Percentiles rank a stretch among this genome's conserved stretches.
These are phyloP conservation scores for Drosophila parthenogenetica DNA, from an alignment of 2,888 invertebrate species.

Conservation along the genomic window DNA sequence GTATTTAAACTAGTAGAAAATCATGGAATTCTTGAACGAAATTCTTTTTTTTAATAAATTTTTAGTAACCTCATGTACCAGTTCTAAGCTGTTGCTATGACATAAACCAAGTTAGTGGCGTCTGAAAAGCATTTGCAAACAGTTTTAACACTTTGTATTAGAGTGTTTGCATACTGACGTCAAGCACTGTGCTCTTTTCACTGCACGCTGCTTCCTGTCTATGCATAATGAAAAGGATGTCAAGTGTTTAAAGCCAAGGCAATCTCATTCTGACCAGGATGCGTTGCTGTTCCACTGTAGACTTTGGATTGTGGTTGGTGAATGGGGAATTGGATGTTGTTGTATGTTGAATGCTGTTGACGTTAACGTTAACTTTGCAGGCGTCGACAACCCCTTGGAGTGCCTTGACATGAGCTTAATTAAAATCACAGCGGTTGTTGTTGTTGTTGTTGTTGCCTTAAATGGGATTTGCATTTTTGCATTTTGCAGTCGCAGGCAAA, in stretches of 20 bases:
- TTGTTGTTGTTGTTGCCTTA: slow-evolving; percentile 22
- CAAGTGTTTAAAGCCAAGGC: slow-evolving; percentile 62
- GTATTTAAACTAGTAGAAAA: no score
- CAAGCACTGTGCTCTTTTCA: slow-evolving; percentile 23
- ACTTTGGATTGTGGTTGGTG: slow-evolving; percentile 12
- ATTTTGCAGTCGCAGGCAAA: slow-evolving; percentile 23
- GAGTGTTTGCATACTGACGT: background rate
- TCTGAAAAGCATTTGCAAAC: background rate
- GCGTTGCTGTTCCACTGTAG: background rate
- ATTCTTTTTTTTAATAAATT: no score
- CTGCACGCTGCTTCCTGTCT: slow-evolving; percentile 42
- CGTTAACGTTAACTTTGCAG: slow-evolving; percentile 17
- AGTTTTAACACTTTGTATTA: background rate
- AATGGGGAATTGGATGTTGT: slow-evolving; percentile 8
- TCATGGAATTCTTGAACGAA: no score
- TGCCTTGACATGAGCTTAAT: slow-evolving; percentile 54
- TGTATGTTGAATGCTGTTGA: background rate
- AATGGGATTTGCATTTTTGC: slow-evolving; percentile 33
- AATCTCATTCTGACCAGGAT: slow-evolving; percentile 6
- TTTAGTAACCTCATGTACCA: no score
- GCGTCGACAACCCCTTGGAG: slow-evolving; percentile 41
- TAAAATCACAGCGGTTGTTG: slow-evolving; percentile 25
- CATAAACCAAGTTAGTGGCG: no score
- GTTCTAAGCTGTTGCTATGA: background rate
- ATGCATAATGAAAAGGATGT: slow-evolving; percentile 62